Conservation (phyloP, 2,797 vertebrate species). For the Ciconia nigra region DNA sequence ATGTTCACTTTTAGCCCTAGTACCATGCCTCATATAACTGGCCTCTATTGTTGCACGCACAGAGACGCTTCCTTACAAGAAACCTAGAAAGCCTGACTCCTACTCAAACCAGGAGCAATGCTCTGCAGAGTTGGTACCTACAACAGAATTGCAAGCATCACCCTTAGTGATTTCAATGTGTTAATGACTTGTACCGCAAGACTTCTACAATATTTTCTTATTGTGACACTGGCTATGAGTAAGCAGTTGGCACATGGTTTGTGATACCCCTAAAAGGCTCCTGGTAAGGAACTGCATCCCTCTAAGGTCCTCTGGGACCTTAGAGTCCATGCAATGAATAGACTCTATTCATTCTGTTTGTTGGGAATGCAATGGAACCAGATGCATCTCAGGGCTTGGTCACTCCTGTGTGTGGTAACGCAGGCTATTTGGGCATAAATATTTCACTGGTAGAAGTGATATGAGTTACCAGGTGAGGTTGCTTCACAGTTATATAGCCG, state of each 20-base stretch:
- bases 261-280: neutral
- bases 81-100: neutral
- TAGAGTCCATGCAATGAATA: too few relatives aligned
- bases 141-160: neutral
- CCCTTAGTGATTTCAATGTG: neutral
- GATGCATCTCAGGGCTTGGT: neutral
- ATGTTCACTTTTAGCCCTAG: neutral
- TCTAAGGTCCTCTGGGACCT: neutral
- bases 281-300: neutral
- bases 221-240: neutral
- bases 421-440: neutral
- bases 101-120: neutral
- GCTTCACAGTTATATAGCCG: neutral
- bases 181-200: neutral
- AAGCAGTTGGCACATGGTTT: neutral
- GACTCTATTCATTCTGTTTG: too few relatives aligned
- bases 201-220: neutral
- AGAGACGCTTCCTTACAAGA: neutral
- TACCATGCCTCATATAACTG: accelerated
- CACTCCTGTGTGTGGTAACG: accelerated
- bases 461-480: neutral
- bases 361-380: neutral
- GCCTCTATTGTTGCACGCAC: neutral
- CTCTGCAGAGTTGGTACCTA: neutral
- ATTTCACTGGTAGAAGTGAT: neutral